These are phyloP conservation scores for Trypoxylon attenuatum DNA, from an alignment of 2,888 invertebrate species.

Conservation along the genomic window DNA sequence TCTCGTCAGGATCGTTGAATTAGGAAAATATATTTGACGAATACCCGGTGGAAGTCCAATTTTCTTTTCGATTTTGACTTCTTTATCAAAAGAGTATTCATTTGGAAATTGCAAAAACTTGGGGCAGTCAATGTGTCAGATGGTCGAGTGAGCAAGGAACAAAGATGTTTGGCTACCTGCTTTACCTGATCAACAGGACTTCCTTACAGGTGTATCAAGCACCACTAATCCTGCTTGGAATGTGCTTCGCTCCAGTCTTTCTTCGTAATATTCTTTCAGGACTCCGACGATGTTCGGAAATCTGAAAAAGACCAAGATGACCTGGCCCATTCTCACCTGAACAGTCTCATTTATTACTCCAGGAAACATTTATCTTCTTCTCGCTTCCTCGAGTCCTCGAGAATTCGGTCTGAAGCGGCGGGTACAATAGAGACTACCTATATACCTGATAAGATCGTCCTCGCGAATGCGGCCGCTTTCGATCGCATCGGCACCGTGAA, in stretches of 20 bases:
- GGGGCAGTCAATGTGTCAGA: not conserved
- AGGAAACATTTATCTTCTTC: conserved; percentile 2
- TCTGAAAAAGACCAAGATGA: conserved; percentile 1
- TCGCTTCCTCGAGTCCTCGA: too few relatives aligned
- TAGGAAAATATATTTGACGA: not conserved
- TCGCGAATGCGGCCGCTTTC: too few relatives aligned
- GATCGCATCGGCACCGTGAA: not conserved
- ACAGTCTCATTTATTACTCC: conserved; percentile 12
- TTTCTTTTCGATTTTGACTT: too few relatives aligned
- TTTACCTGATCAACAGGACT: not conserved
- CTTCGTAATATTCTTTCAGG: not conserved
- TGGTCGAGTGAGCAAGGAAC: not conserved
- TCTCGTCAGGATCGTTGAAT: conserved; percentile 10
- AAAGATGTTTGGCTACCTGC: not conserved
- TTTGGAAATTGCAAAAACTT: not conserved
- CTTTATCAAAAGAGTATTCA: too few relatives aligned
- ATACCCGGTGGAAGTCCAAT: too few relatives aligned
- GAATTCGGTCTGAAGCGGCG: too few relatives aligned
- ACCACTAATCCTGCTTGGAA: conserved; percentile 14
- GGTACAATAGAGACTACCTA: too few relatives aligned
- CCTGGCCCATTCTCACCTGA: not conserved
- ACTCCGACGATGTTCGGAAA: conserved; percentile 1
- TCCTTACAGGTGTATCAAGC: not conserved
- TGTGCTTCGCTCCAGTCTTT: not conserved
- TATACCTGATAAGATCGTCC: too few relatives aligned